Evolutionary conservation across 2,888 invertebrate genomes (phyloP), one percentile per base, ranked within the genome.

Genomic region (Macaria liturata): DNA sequence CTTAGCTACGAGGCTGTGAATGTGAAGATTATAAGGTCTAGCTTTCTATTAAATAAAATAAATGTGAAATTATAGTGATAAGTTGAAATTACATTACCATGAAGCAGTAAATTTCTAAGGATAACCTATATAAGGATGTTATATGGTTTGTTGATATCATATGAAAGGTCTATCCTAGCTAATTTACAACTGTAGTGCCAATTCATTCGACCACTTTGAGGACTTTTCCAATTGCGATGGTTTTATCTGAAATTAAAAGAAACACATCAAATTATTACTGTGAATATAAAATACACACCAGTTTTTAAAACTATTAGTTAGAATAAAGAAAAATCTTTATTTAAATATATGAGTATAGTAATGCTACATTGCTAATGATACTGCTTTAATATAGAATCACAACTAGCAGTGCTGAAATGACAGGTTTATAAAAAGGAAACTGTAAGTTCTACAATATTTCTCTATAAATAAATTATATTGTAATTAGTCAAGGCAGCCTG

Each of bases 141-240:
- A 82, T 80, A 88, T 81, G 83, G 79, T 79, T 83, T 83, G 83
- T 82, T 84, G 86, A 88, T 88, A 88, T 86, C 86, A 80, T 84
- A 86, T 87, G 64, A 86, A 90, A 92, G 83, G 84, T 86, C 90
- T 91, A 91, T 84, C 89, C 92, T 91, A 91, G 80, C 86, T 91
- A 88, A 85, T 86, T 88, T 91, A 90, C 84, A 86, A 84, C 82
- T 71, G 77, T 87, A 86, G 87, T 86, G 88, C 87, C 87, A 84
- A 88, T 93, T 95, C 96, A 98, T 92, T 98, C 98, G 82, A 97
- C 93, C 87, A 98, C 96, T 94, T 98, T 98, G 88, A 98, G 94
- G 91, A 98, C 98, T 94, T 99, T 99, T 80, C 99, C 99, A 87
- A 99, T 99, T 75, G 99, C 99, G 93, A 99, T 99, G 59, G 90